Percentiles rank a stretch among this genome's conserved stretches.
Conservation (phyloP, 2,888 invertebrate species). For the Esperia sulphurella region DNA sequence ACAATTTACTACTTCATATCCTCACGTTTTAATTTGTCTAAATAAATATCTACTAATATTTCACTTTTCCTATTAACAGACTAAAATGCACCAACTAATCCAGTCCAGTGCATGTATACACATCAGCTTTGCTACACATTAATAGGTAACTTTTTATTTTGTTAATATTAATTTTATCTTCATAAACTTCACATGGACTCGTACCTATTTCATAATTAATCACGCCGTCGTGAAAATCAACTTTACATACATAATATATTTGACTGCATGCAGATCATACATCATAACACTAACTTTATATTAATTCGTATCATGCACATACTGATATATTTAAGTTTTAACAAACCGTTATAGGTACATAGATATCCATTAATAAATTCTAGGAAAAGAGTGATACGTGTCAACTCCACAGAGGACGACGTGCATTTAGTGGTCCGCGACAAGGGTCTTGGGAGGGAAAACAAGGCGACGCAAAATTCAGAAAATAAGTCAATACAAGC, state of each 20-base stretch:
- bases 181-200: background rate
- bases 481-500: slow-evolving; percentile 88
- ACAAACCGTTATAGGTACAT: slow-evolving; percentile 70
- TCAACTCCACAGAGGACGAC: slow-evolving; percentile 86
- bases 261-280: too few species aligned
- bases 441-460: slow-evolving; percentile 84
- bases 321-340: slow-evolving; percentile 13
- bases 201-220: too few species aligned
- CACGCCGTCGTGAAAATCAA: too few species aligned
- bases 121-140: slow-evolving; percentile 47
- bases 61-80: slow-evolving; percentile 54
- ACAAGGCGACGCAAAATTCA: slow-evolving; percentile 86
- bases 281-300: background rate
- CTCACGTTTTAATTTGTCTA: background rate
- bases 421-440: slow-evolving; percentile 86
- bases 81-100: slow-evolving; percentile 64
- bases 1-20: slow-evolving; percentile 2
- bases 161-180: slow-evolving; percentile 1
- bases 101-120: slow-evolving; percentile 40
- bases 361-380: slow-evolving; percentile 80
- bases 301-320: slow-evolving; percentile 10
- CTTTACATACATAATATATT: too few species aligned
- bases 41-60: slow-evolving; percentile 24
- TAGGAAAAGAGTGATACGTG: slow-evolving; percentile 87
- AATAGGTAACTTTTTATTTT: slow-evolving; percentile 46